These are phyloP conservation scores for Rhingia campestris DNA, from an alignment of 2,888 invertebrate species.

Conservation along the genomic window DNA sequence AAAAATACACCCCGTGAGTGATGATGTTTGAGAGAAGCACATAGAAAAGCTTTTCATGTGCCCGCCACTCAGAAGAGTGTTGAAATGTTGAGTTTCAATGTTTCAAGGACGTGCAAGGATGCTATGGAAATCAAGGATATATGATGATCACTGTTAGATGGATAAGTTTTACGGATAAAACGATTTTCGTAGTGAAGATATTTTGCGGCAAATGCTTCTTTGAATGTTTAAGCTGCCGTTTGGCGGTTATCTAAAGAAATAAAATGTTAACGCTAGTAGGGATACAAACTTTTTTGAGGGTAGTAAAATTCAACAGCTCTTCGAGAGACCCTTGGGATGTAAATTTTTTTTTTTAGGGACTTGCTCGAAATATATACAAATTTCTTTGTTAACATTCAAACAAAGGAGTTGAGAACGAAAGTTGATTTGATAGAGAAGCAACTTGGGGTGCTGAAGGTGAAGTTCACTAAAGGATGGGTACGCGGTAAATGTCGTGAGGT, in stretches of 20 bases:
- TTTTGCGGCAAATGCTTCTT: conserved; percentile 50
- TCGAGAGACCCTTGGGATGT: conserved; percentile 10
- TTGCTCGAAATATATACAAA: background rate
- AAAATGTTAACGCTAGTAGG: conserved; percentile 38
- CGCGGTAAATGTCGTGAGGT: no score
- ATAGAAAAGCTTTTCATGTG: conserved; percentile 48
- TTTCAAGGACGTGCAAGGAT: conserved; percentile 64
- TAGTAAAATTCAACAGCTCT: conserved; percentile 18
- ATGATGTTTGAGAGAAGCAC: conserved; percentile 41
- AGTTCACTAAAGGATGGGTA: no score
- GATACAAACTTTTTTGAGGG: background rate
- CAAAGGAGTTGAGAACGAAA: no score
- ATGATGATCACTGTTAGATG: conserved; percentile 62
- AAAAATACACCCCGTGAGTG: conserved; percentile 40
- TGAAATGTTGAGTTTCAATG: conserved; percentile 48
- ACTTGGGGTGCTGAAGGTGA: no score
- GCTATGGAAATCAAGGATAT: conserved; percentile 60
- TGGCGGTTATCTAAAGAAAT: conserved; percentile 56
- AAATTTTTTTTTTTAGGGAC: conserved; percentile 4
- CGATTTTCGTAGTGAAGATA: conserved; percentile 41
- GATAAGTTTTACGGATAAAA: conserved; percentile 66
- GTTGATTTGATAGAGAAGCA: no score
- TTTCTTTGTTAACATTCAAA: no score
- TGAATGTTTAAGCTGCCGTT: conserved; percentile 63
- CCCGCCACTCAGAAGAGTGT: conserved; percentile 35